These are phyloP conservation scores for Leptinotarsa juncta DNA, from an alignment of 2,888 invertebrate genomes.

Conservation along the genomic window DNA sequence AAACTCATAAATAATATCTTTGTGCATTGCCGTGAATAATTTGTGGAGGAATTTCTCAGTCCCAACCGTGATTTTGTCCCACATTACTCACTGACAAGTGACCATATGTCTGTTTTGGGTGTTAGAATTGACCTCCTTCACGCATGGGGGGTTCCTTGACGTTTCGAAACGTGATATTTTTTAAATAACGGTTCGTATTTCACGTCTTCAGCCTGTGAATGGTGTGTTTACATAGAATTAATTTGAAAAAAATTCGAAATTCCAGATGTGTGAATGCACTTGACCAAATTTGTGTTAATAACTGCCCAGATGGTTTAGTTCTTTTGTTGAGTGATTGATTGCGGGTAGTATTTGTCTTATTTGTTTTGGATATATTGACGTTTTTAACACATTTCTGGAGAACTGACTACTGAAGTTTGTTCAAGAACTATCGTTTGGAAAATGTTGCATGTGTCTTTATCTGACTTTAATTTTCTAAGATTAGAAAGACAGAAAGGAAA, in stretches of 20 bases:
- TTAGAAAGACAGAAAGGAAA: no score
- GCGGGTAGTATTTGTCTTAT: not conserved
- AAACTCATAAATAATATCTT: no score
- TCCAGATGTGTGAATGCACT: conserved; percentile 11
- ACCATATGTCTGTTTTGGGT: conserved; percentile 8
- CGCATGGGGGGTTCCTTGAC: conserved; percentile 7
- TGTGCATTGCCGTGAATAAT: not conserved
- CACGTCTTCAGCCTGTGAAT: conserved; percentile 12
- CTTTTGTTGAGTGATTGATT: not conserved
- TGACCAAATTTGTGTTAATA: not conserved
- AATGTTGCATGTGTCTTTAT: no score
- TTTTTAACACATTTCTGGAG: not conserved
- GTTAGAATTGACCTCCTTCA: conserved; percentile 4
- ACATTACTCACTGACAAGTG: conserved; percentile 17
- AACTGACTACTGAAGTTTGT: not conserved
- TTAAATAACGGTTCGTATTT: conserved; percentile 10
- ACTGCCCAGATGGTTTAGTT: not conserved
- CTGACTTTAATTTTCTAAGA: no score
- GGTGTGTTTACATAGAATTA: conserved; percentile 24
- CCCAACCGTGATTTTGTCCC: not conserved
- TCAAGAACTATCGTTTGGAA: no score
- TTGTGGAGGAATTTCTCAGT: not conserved
- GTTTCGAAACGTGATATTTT: conserved; percentile 22
- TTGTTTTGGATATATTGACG: not conserved
- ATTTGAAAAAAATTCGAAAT: conserved; percentile 10